Percentiles rank a stretch among this genome's conserved stretches.
phyloP scores from a whole-genome alignment of 2,888 invertebrate species.

The Thera obeliscata region DNA sequence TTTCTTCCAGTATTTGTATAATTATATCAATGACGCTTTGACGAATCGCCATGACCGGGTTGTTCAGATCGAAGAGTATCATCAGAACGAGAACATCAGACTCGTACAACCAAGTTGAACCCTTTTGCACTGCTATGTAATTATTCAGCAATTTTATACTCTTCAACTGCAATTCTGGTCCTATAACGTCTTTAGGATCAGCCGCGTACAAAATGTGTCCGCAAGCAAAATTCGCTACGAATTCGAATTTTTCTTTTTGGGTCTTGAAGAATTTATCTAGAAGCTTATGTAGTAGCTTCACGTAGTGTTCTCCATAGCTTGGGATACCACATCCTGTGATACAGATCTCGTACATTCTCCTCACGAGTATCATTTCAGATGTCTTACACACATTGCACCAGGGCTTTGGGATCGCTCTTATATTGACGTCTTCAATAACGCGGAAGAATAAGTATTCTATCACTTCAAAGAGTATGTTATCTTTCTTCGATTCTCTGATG shows the following conservation, averaged over 20 bases:
- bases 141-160: constrained; percentile 74
- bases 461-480: constrained; percentile 82
- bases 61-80: constrained; percentile 83
- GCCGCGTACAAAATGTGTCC: constrained; percentile 73
- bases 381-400: constrained; percentile 74
- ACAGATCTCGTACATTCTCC: constrained; percentile 76
- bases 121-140: constrained; percentile 58
- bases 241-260: constrained; percentile 78
- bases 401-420: constrained; percentile 64
- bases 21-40: constrained; percentile 83
- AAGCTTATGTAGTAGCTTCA: constrained; percentile 71
- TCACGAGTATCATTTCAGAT: constrained; percentile 67
- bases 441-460: constrained; percentile 81
- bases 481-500: constrained; percentile 63
- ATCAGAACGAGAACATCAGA: constrained; percentile 79
- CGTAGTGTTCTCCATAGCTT: constrained; percentile 66
- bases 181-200: constrained; percentile 73
- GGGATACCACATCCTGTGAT: constrained; percentile 75
- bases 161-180: constrained; percentile 79
- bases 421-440: constrained; percentile 76
- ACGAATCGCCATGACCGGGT: constrained; percentile 83
- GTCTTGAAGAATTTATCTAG: constrained; percentile 73
- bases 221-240: constrained; percentile 84
- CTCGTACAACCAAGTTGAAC: constrained; percentile 66
- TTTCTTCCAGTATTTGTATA: constrained; percentile 57